phyloP scores from a whole-genome alignment of 1,140 invertebrate species.

The Bombus huntii region DNA sequence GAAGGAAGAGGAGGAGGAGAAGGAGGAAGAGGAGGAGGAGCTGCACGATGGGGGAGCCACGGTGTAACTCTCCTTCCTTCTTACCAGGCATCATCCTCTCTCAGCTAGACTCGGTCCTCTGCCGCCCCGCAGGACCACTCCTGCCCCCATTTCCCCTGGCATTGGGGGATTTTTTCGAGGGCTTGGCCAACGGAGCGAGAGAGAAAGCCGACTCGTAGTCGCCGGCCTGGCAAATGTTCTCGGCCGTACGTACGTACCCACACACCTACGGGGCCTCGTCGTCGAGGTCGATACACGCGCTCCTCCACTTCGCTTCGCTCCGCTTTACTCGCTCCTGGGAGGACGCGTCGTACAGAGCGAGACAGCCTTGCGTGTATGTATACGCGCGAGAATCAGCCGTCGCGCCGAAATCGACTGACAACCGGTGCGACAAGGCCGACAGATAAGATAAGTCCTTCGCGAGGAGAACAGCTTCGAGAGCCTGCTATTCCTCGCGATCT shows the following conservation, averaged over 20 bases:
- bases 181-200: slow-evolving; percentile 54
- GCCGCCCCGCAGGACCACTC: slow-evolving; percentile 61
- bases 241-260: slow-evolving; percentile 66
- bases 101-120: slow-evolving; percentile 25
- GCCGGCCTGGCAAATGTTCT: slow-evolving; percentile 63
- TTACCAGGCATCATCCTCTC: slow-evolving; percentile 50
- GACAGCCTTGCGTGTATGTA: slow-evolving; percentile 24
- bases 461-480: neutral
- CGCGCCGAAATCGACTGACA: slow-evolving; percentile 8
- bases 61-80: slow-evolving; percentile 36
- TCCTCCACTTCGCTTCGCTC: slow-evolving; percentile 64
- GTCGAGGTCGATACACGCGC: slow-evolving; percentile 78
- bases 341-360: slow-evolving; percentile 59
- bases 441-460: slow-evolving; percentile 35
- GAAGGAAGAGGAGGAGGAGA: fast-evolving
- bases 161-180: slow-evolving; percentile 74
- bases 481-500: slow-evolving; percentile 2
- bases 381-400: neutral
- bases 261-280: slow-evolving; percentile 67
- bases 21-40: neutral
- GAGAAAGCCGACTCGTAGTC: slow-evolving; percentile 56
- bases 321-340: slow-evolving; percentile 49
- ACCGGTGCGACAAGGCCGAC: neutral
- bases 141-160: slow-evolving; percentile 76
- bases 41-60: slow-evolving; percentile 37